These are phyloP conservation scores for Actias luna DNA, from an alignment of 2,888 invertebrate species.

Conservation along the genomic window DNA sequence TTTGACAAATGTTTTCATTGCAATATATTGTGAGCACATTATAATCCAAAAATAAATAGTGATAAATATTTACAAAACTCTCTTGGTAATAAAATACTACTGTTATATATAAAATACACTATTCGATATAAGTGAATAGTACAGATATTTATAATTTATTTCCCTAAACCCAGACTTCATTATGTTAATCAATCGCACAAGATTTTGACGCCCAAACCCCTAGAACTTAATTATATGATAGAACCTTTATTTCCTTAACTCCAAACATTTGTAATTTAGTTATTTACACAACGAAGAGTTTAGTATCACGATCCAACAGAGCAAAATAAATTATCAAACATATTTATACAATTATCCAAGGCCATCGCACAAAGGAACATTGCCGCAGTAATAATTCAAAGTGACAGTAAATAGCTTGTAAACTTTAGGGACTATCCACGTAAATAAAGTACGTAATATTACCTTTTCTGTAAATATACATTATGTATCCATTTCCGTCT, in stretches of 20 bases:
- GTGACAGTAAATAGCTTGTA: slow-evolving; percentile 12
- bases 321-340: not conserved
- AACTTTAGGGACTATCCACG: slow-evolving; percentile 10
- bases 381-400: slow-evolving; percentile 5
- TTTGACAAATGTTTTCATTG: too few species aligned
- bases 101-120: too few species aligned
- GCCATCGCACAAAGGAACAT: slow-evolving; percentile 1
- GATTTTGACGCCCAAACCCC: too few species aligned
- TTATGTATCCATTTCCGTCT: slow-evolving; percentile 6
- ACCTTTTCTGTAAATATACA: slow-evolving; percentile 9
- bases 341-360: not conserved
- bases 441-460: slow-evolving; percentile 8
- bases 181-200: too few species aligned
- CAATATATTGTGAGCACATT: too few species aligned
- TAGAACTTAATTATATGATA: not conserved
- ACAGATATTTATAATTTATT: too few species aligned
- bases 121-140: too few species aligned
- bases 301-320: not conserved
- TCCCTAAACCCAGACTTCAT: too few species aligned
- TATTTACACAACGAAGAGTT: not conserved
- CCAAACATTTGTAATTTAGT: not conserved
- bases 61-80: too few species aligned
- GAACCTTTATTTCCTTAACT: not conserved
- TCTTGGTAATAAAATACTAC: too few species aligned
- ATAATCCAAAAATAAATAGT: too few species aligned